Conservation (phyloP, 2,113 vertebrate species). For the Pungitius pungitius region DNA sequence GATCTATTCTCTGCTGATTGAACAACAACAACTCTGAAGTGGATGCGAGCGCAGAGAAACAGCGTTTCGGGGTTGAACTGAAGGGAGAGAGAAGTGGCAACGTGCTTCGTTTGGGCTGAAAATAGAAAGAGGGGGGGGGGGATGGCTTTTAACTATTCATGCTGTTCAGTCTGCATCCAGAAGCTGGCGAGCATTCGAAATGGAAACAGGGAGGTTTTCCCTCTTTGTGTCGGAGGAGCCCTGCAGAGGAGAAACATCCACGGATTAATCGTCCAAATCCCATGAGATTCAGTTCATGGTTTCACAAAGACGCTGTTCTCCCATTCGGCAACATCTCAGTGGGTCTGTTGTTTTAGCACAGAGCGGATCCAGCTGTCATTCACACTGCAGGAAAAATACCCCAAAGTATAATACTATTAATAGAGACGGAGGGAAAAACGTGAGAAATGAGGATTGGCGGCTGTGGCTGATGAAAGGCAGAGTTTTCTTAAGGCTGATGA, state of each 20-base stretch:
- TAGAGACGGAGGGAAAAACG: not conserved
- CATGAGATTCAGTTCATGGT: not conserved
- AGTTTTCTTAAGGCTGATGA: conserved; percentile 30
- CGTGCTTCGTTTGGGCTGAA: not conserved
- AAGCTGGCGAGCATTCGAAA: not conserved
- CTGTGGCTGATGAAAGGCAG: conserved; percentile 17
- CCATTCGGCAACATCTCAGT: conserved; percentile 12
- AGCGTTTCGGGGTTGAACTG: not conserved
- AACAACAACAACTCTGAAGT: conserved; percentile 24
- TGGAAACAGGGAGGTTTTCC: not conserved
- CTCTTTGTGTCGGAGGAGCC: not conserved
- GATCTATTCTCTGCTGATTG: conserved; percentile 15
- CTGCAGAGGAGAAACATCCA: conserved; percentile 5
- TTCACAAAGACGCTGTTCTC: not conserved
- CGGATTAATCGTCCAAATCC: conserved; percentile 11
- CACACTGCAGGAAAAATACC: not conserved
- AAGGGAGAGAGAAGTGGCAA: not conserved
- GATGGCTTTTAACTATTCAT: not conserved
- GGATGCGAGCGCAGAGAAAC: not conserved
- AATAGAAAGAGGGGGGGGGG: not conserved
- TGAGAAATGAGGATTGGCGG: too few species aligned
- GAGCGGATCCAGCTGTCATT: not conserved
- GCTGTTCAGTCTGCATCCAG: conserved; percentile 4
- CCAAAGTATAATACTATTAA: not conserved
- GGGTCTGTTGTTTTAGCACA: conserved; percentile 7